Conservation (phyloP, 2,888 invertebrate species). For the Ectemnius lituratus region DNA sequence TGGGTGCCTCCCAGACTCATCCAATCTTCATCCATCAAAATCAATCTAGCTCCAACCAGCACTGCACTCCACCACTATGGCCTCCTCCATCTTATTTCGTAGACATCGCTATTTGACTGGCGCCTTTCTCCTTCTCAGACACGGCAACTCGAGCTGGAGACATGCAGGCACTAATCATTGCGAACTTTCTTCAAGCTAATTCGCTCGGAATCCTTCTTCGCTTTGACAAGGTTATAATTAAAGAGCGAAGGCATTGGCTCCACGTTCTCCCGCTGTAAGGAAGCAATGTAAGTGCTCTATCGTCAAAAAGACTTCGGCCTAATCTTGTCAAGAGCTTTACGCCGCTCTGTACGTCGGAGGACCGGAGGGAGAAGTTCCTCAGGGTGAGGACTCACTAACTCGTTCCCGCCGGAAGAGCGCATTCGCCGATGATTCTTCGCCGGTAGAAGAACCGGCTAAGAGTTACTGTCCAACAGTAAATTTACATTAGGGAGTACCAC, state of each 20-base stretch:
- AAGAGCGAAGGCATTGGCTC: no score
- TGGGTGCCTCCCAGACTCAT: not conserved
- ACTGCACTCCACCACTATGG: conserved; percentile 43
- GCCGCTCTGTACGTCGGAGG: no score
- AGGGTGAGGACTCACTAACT: not conserved
- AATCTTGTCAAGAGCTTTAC: no score
- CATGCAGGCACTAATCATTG: no score
- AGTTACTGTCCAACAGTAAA: conserved; percentile 63
- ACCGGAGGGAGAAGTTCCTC: not conserved
- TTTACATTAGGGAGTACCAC: conserved; percentile 66
- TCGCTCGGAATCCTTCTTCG: no score
- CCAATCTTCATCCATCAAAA: conserved; percentile 69
- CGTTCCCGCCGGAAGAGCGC: not conserved
- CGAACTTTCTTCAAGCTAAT: no score
- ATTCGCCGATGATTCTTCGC: not conserved
- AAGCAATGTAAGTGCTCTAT: no score
- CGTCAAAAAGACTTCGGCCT: no score
- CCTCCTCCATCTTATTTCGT: conserved; percentile 3
- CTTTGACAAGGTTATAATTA: no score
- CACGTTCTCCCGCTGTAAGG: no score
- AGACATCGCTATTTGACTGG: not conserved
- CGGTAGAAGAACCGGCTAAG: conserved; percentile 7
- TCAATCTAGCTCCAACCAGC: conserved; percentile 66
- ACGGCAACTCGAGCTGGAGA: no score
- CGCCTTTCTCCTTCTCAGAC: not conserved